Evolutionary conservation across 2,113 vertebrate genomes (phyloP), one percentile per base, ranked within the genome.

Genomic region (Antechinus flavipes): DNA sequence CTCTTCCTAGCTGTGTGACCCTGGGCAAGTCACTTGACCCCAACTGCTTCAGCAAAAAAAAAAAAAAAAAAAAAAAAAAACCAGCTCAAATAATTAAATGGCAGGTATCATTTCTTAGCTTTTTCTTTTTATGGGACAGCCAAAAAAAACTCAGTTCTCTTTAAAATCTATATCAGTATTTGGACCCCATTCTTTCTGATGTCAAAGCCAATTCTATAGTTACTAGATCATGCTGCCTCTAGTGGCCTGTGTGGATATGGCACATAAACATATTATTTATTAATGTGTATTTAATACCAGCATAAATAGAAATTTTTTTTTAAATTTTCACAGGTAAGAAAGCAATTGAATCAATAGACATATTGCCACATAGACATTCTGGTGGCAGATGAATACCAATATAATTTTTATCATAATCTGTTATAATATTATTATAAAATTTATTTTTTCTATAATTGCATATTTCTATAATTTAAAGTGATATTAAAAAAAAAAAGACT

Each of bases 401-500:
- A 76, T 8, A 42, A n/a, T 68, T 14, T 68, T 11, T 35, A 35
- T 68, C 35, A 35, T 35, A 68, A 68, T 68, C 30, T 35, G 14
- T 68, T 35, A 35, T 35, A 61, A 61, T 61, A 61, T 3, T 2
- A 35, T 68, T 16, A 68, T 68, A 35, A 35, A 16, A 1, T 35
- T 12, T 68, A 25, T 24, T 55, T 35, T 68, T 68, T 35, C 61
- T 68, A 61, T 61, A 61, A 30, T 76, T 76, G 50, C 50, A 10
- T 52, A 52, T 52, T 76, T 76, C 14, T n/a, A n/a, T n/a, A n/a
- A 42, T 42, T 19, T 14, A 93, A 92, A 91, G 93, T 89, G 49
- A 53, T 61, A 24, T 95, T 94, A 90, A 26, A 97, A 96, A 94
- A 12, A 95, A 58, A 94, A 42, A 53, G 50, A 52, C n/a, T 89